These are phyloP conservation scores for Pseudotriccus pelzelni DNA, from an alignment of 2,797 vertebrate species.

Conservation along the genomic window DNA sequence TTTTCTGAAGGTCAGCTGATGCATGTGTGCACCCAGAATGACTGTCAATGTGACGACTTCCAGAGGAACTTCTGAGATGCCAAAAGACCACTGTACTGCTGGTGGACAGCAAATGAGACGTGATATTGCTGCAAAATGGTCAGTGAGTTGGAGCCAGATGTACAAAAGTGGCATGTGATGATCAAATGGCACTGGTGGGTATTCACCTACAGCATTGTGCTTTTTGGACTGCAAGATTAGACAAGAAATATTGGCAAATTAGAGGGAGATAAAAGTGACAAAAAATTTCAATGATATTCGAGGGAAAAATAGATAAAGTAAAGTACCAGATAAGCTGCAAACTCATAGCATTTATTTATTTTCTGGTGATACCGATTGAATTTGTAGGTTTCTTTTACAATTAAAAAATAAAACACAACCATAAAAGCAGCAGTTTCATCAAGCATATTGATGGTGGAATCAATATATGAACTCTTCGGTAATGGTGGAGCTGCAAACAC, in stretches of 20 bases:
- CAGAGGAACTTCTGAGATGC: conserved; percentile 11
- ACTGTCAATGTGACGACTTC: background rate
- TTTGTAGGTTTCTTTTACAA: background rate
- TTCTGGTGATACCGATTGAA: background rate
- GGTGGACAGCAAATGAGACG: background rate
- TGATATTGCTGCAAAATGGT: background rate
- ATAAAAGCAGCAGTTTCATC: background rate
- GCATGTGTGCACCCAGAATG: background rate
- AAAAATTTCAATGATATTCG: background rate
- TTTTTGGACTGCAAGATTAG: background rate
- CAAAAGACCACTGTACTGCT: background rate
- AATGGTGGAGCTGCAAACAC: background rate
- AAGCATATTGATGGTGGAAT: background rate
- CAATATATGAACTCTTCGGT: background rate
- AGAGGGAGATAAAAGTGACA: background rate
- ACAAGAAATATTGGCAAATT: background rate
- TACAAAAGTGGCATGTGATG: background rate
- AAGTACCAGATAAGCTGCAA: background rate
- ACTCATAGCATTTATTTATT: background rate
- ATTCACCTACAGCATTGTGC: background rate
- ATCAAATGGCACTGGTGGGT: background rate
- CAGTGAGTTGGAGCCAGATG: background rate
- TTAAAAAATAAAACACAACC: background rate
- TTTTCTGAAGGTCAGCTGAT: conserved; percentile 13
- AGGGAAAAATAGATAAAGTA: background rate